These are phyloP conservation scores for Sapajus apella DNA, from an alignment of 2,113 vertebrate genomes.

Conservation along the genomic window DNA sequence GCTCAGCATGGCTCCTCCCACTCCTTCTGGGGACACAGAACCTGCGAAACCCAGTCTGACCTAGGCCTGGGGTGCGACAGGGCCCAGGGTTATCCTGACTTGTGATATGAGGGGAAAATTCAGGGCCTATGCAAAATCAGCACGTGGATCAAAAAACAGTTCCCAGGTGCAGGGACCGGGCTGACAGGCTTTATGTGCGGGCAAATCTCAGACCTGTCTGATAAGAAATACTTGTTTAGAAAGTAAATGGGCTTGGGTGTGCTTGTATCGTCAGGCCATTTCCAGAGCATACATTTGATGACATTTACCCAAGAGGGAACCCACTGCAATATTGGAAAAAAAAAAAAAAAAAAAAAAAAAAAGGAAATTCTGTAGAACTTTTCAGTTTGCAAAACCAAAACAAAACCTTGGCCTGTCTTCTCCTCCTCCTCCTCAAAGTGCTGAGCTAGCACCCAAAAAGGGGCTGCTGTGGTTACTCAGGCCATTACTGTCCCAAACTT, in stretches of 20 bases:
- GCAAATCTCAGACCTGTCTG: neutral
- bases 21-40: neutral
- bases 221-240: neutral
- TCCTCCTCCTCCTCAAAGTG: neutral
- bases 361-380: constrained; percentile 30
- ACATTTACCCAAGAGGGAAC: neutral
- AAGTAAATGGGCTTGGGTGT: constrained; percentile 49
- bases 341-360: neutral
- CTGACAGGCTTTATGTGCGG: neutral
- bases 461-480: neutral
- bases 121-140: neutral
- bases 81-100: neutral
- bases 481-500: neutral
- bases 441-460: neutral
- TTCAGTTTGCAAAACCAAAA: constrained; percentile 5
- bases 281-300: neutral
- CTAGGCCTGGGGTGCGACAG: neutral
- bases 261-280: neutral
- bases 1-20: neutral
- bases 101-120: neutral
- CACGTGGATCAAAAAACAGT: neutral
- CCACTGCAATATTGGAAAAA: neutral
- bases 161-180: neutral
- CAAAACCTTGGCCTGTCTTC: neutral
- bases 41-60: neutral